Percentiles rank a stretch among this genome's conserved stretches.
Evolutionary conservation across 2,888 invertebrate genomes (phyloP).

Genomic region (Spodoptera picta): DNA sequence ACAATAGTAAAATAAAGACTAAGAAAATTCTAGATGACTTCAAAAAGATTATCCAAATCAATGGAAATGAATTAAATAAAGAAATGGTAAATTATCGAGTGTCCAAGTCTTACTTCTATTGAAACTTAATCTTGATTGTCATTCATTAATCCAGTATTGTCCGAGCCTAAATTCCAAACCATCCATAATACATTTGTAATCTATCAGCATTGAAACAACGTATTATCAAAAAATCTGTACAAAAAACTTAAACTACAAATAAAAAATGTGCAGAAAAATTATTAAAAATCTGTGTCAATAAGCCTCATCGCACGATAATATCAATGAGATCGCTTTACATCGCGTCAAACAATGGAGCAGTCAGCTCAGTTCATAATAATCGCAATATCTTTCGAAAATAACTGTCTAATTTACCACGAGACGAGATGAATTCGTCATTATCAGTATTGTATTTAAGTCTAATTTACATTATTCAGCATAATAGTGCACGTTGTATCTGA

Average conservation of each 20-base stretch:
- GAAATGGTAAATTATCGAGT: too few relatives aligned
- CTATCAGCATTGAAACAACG: conserved; percentile 64
- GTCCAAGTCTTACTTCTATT: too few relatives aligned
- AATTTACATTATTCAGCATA: too few relatives aligned
- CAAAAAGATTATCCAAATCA: neutral
- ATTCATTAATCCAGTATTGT: neutral
- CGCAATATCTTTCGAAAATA: conserved; percentile 16
- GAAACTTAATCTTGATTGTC: too few relatives aligned
- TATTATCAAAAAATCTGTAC: conserved; percentile 74
- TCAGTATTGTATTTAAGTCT: too few relatives aligned
- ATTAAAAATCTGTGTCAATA: conserved; percentile 63
- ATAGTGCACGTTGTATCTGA: too few relatives aligned
- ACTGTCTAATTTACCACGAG: conserved; percentile 1
- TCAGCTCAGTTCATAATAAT: conserved; percentile 33
- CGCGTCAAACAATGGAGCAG: conserved; percentile 54
- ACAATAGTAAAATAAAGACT: neutral
- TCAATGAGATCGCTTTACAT: conserved; percentile 78
- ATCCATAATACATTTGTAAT: conserved; percentile 49
- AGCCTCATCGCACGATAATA: conserved; percentile 80
- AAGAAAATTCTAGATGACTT: conserved; percentile 1
- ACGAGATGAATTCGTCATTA: conserved; percentile 1
- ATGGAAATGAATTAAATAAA: too few relatives aligned
- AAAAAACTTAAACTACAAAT: conserved; percentile 71
- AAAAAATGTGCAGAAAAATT: conserved; percentile 66
- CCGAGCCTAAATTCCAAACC: neutral